Base-by-base conservation (phyloP, 2,113 vertebrate genomes). In the Pagrus major region DNA sequence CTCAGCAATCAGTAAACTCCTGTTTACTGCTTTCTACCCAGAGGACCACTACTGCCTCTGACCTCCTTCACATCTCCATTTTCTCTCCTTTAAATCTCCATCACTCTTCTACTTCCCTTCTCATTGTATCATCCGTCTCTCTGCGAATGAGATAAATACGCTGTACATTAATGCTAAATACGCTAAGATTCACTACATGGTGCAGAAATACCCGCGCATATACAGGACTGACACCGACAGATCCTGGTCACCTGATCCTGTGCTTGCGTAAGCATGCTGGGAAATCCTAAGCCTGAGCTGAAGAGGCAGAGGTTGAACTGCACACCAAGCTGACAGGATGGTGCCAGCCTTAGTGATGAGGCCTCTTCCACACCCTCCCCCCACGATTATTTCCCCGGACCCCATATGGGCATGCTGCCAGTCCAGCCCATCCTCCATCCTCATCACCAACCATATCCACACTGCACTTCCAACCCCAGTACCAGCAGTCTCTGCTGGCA, bases 391-490 rank as follows among this genome's bases (percentile, higher is more conserved):
- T 90, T 90, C 83, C 86, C 88, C 70, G 90, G 82, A 86, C 90
- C 86, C 90, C 86, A 66, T 82, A 61, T 86, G 89, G 91, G 89
- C 92, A 80, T 52, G 23, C 52, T 89, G 89, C 93, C 89, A 90
- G 78, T 78, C 77, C 51, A n/a, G 80, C 91, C 93, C 91, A 89
- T 92, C 93, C 92, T 90, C 91, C 91, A 88, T 81, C 86, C 83
- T 79, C 87, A 84, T 77, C 80, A 68, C 85, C 86, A 82, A n/a
- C 73, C 76, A 68, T 79, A 63, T 65, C 33, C 71, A 67, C 69
- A 67, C 83, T 80, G 84, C 84, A 56, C 78, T 70, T 77, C 80
- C 68, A 61, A 29, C 77, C 72, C 23, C 75, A 41, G 68, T 3
- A 65, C 55, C 81, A 64, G 71, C 70, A 78, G 80, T 39, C 66